Percentiles rank a stretch among this genome's conserved stretches.
These are phyloP conservation scores for Plagiodera versicolora DNA, from an alignment of 2,888 invertebrate genomes.

Conservation along the genomic window DNA sequence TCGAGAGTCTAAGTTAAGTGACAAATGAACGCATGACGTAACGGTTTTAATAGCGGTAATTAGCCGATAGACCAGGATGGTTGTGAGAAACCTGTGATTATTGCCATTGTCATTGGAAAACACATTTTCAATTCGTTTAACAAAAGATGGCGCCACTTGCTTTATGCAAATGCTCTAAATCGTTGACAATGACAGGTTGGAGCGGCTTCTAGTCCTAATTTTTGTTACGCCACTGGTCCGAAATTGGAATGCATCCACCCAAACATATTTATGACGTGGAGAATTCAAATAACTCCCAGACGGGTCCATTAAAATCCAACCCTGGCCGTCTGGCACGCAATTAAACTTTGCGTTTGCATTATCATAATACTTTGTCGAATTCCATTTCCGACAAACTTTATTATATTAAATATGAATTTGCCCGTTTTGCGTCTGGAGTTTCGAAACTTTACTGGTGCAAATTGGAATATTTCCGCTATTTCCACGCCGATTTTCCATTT, in stretches of 20 bases:
- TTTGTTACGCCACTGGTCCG: neutral
- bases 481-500: conserved; percentile 18
- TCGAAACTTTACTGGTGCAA: conserved; percentile 13
- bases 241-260: conserved; percentile 7
- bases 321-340: conserved; percentile 16
- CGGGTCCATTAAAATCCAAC: conserved; percentile 15
- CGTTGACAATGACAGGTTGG: too few species aligned
- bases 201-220: too few species aligned
- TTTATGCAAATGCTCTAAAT: too few species aligned
- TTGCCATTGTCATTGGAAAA: too few species aligned
- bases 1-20: too few species aligned
- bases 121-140: too few species aligned
- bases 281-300: conserved; percentile 12
- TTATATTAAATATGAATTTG: conserved; percentile 20
- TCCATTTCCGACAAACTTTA: conserved; percentile 23
- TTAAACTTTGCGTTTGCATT: conserved; percentile 22
- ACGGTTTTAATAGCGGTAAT: too few species aligned
- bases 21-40: too few species aligned
- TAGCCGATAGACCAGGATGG: too few species aligned
- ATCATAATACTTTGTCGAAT: conserved; percentile 20
- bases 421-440: conserved; percentile 8
- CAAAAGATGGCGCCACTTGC: too few species aligned
- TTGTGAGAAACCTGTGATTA: too few species aligned
- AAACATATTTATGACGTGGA: conserved; percentile 12
- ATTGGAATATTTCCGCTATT: conserved; percentile 17